Evolutionary conservation across 37 sponge, comb jelly and placozoan genomes (phyloP), one percentile per base, ranked within the genome.

Genomic region (Cliona cf. orientalis): DNA sequence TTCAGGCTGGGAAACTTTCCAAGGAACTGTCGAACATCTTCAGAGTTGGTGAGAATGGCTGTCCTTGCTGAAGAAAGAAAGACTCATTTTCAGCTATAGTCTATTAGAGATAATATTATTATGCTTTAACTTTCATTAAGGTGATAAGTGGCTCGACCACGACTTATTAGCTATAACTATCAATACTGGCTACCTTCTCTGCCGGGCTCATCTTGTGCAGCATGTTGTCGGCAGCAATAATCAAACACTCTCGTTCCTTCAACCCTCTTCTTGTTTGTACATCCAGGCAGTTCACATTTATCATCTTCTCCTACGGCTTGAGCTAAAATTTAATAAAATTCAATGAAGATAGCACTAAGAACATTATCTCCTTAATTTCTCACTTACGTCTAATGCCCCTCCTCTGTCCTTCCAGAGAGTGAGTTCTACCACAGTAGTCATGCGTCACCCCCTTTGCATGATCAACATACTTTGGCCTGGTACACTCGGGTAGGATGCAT

Each of bases 381-480:
- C 22, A 76, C 89, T 81, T 74, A 88, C 89, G 73, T 38, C 55
- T 39, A 31, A 93, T 78, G 23, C 87, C 87, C 33, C 46, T 35
- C n/a, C 19, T 19, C 42, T 83, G 72, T 33, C 83, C 94, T 57
- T 73, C 58, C 11, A 73, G 72, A 36, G 90, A 89, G 45, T 94
- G 95, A 0, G 67, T 80, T 61, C 59, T 87, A 19, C 88, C 82
- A 81, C 95, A 94, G 65, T 83, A 94, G 35, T 84, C 75, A 76
- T 87, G 77, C 2, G 41, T 64, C 26, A 42, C 64, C 19, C 78
- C 78, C 31, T 45, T 37, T 31, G 25, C 33, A 23, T 62, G 38
- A 7, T 84, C 84, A 3, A 40, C 56, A 31, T n/a, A 86, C 67
- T 76, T 86, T 21, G 11, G 35, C 28, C 38, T 46, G 21, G 22